Evolutionary conservation across 2,888 invertebrate species (phyloP), one percentile per base, ranked within the genome.

Genomic region (Pristionchus maxplancki): DNA sequence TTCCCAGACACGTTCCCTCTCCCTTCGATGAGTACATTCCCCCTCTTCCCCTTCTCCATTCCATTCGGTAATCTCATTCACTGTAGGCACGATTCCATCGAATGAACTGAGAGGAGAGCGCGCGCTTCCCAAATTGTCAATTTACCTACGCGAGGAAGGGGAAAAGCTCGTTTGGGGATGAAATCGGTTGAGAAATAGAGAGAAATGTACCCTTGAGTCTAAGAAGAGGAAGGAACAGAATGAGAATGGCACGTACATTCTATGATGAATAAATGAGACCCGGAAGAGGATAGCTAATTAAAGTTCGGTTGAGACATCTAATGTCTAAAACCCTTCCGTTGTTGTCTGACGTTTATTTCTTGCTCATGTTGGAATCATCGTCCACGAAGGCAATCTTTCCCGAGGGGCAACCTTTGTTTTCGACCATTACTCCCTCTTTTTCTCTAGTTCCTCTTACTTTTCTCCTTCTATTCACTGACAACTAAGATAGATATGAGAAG

Each of bases 51-150:
- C 78, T 34, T 78, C 44, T 78, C 44, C 44, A 44, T 78, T 78
- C 78, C 40, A 20, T 78, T 78, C 78, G 28, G 78, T 78, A 78
- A 78, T 78, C 78, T 13, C n/a, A 78, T 78, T 78, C 78, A 24
- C 71, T 40, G 71, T 40, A 20, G 71, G 37, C 71, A 37, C 71
- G 71, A 71, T 71, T 71, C 17, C 71, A 78, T 78, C 15, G 24
- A 78, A 48, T 78, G 78, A 78, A 71, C 71, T 71, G 71, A 9
- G 37, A 37, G 8, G 9, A 71, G 37, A 15, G 37, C 31, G 64
- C 31, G 31, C 71, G n/a, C 15, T 15, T 78, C 78, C n/a, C 44
- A 78, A 78, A 78, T 78, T 78, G 78, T 78, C 78, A 78, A 78
- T 78, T 78, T 78, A 78, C 78, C 78, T 78, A 78, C 44, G 40